Evolutionary conservation across 2,888 invertebrate species (phyloP).

Genomic region (Omphaloscelis lunosa): DNA sequence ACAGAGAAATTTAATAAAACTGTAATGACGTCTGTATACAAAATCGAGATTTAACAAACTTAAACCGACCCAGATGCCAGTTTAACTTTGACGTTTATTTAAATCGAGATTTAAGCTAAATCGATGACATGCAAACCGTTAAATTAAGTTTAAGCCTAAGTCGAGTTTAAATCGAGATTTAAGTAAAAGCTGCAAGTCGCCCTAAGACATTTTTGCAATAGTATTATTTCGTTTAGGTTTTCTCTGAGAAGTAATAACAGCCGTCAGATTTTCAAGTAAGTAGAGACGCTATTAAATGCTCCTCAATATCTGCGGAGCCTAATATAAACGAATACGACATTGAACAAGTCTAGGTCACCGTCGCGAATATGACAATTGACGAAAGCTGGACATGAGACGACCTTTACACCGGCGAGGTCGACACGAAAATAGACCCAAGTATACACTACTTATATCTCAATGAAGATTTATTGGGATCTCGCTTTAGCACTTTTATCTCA

Average conservation of each 20-base stretch:
- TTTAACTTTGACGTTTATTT: too few relatives aligned
- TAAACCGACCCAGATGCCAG: too few relatives aligned
- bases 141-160: too few relatives aligned
- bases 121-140: too few relatives aligned
- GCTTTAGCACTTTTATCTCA: conserved; percentile 44
- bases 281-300: conserved; percentile 22
- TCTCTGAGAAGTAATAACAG: conserved; percentile 16
- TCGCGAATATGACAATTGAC: conserved; percentile 72
- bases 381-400: conserved; percentile 70
- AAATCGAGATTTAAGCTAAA: too few relatives aligned
- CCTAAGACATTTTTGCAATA: conserved; percentile 10
- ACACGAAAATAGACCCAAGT: conserved; percentile 69
- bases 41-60: too few relatives aligned
- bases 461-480: conserved; percentile 60
- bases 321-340: conserved; percentile 67
- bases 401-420: conserved; percentile 72
- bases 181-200: too few relatives aligned
- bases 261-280: neutral
- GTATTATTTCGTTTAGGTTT: neutral
- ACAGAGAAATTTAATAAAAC: too few relatives aligned
- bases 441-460: conserved; percentile 60
- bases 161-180: too few relatives aligned
- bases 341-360: conserved; percentile 64
- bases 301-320: conserved; percentile 37
- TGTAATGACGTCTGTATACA: too few relatives aligned